Evolutionary conservation across 2,797 vertebrate genomes (phyloP).

Genomic region (Florisuga fusca): DNA sequence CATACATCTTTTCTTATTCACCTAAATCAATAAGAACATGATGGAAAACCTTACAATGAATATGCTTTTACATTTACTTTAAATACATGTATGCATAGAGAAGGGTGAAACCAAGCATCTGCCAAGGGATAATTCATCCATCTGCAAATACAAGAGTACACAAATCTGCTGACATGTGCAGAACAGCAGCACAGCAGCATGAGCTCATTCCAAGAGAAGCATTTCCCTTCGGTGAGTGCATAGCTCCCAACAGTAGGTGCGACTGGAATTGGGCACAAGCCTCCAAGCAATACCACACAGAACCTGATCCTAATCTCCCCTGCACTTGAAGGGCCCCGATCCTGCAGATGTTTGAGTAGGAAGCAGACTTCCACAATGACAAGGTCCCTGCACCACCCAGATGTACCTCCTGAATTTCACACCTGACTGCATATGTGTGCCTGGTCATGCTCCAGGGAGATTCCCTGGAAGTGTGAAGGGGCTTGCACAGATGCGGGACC

Average conservation of each 20-base stretch:
- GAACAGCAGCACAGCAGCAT: neutral
- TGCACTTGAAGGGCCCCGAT: neutral
- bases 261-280: slow-evolving; percentile 21
- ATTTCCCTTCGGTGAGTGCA: slow-evolving; percentile 33
- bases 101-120: slow-evolving; percentile 1
- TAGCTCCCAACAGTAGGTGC: neutral
- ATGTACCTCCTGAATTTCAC: neutral
- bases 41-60: slow-evolving; percentile 1
- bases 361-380: neutral
- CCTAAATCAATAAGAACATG: neutral
- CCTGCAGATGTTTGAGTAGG: neutral
- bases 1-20: neutral
- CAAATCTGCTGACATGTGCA: slow-evolving; percentile 39
- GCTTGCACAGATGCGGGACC: neutral
- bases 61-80: neutral
- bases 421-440: neutral
- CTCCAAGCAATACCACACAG: slow-evolving; percentile 57
- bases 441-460: neutral
- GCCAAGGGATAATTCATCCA: slow-evolving; percentile 48
- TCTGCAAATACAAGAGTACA: neutral
- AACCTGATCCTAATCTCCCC: slow-evolving; percentile 47
- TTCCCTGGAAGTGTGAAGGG: neutral
- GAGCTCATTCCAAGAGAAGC: slow-evolving; percentile 46
- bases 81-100: neutral
- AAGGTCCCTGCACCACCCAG: neutral